A percentile compares a stretch with the other conserved stretches of the same genome.
phyloP scores from a whole-genome alignment of 2,797 vertebrate species.

The Dromococcyx pavoninus region DNA sequence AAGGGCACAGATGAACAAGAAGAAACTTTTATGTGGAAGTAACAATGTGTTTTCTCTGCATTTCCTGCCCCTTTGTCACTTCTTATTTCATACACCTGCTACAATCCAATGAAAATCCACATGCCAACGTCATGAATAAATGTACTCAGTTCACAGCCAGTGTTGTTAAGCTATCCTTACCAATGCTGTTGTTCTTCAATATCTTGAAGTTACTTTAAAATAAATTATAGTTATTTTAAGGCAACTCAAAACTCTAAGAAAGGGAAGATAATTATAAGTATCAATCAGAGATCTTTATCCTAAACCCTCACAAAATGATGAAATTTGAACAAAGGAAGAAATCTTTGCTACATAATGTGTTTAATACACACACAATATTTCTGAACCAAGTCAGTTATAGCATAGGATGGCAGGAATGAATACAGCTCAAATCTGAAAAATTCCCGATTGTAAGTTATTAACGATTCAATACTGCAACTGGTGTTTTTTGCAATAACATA shows the following conservation, averaged over 20 bases:
- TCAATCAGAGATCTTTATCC: background rate
- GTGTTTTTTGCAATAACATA: background rate
- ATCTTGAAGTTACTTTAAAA: background rate
- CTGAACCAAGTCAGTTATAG: background rate
- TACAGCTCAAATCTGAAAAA: background rate
- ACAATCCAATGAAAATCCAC: background rate
- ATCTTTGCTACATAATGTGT: background rate
- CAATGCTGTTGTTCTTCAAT: background rate
- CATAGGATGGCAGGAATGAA: background rate
- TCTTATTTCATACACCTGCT: background rate
- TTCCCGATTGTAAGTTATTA: background rate
- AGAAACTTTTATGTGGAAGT: background rate
- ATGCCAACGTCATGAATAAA: background rate
- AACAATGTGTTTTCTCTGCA: background rate
- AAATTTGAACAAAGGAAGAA: background rate
- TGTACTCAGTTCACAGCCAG: background rate
- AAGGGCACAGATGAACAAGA: background rate
- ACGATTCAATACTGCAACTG: background rate
- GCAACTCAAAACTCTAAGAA: background rate
- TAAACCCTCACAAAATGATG: background rate
- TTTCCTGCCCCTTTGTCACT: background rate
- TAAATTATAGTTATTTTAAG: background rate
- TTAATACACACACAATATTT: background rate
- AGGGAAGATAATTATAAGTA: background rate
- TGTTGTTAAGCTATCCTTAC: background rate